phyloP scores from a whole-genome alignment of 2,113 vertebrate species.

The Nycticorax nycticorax region DNA sequence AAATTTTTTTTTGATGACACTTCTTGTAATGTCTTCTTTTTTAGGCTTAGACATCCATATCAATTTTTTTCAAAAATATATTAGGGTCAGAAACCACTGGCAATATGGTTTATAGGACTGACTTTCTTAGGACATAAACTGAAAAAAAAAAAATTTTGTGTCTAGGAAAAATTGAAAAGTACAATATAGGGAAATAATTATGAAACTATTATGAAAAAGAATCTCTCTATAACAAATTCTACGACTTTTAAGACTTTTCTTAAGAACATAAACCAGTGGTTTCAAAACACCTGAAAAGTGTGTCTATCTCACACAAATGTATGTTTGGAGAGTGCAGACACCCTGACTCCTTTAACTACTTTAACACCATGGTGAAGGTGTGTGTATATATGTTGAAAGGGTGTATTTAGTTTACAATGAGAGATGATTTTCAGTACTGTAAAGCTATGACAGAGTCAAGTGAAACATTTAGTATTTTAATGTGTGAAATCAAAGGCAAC shows the following conservation, averaged over 20 bases:
- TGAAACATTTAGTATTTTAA: background rate
- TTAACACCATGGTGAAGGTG: background rate
- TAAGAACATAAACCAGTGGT: background rate
- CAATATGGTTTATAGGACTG: background rate
- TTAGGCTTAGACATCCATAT: background rate
- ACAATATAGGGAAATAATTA: background rate
- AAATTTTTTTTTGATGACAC: background rate
- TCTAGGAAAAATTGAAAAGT: background rate
- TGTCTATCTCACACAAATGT: background rate
- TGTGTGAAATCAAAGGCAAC: background rate
- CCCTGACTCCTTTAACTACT: background rate
- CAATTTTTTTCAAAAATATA: background rate
- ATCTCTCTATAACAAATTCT: background rate
- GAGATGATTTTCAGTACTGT: background rate
- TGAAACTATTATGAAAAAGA: background rate
- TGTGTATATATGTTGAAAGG: background rate
- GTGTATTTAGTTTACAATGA: background rate
- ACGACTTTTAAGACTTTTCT: background rate
- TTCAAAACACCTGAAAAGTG: background rate
- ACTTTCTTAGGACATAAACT: background rate
- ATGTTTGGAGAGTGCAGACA: background rate
- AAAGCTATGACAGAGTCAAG: background rate
- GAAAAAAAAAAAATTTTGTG: background rate
- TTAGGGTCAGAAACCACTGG: background rate
- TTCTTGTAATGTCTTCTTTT: background rate